phyloP scores from a whole-genome alignment of 2,888 invertebrate genomes.

The Pristionchus mayeri region DNA sequence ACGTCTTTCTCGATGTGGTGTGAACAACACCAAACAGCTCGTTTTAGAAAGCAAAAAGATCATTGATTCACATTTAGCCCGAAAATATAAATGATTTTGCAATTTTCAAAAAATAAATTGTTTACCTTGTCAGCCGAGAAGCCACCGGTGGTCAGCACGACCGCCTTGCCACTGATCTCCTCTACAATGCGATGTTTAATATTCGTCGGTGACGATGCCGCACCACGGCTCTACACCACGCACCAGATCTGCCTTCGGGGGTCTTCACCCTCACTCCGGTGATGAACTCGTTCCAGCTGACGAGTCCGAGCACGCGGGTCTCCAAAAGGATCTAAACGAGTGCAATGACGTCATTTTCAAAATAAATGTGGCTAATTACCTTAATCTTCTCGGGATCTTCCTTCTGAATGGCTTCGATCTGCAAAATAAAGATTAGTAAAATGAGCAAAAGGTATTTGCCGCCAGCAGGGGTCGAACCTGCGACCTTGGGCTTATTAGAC shows the following conservation, averaged over 20 bases:
- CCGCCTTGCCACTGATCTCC: conserved; percentile 69
- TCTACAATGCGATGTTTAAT: conserved; percentile 21
- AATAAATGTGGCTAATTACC: not conserved
- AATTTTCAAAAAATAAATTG: too few relatives aligned
- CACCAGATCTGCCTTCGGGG: conserved; percentile 52
- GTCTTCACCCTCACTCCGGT: conserved; percentile 64
- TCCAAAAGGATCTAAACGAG: not conserved
- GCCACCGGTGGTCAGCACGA: conserved; percentile 75
- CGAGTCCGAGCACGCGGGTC: conserved; percentile 59
- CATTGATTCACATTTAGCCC: too few relatives aligned
- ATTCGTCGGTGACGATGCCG: not conserved
- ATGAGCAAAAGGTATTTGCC: conserved; percentile 26
- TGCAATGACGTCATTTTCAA: not conserved
- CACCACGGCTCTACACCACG: not conserved
- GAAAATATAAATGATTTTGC: too few relatives aligned
- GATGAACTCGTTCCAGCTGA: conserved; percentile 70
- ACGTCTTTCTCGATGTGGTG: too few relatives aligned
- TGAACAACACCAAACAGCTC: too few relatives aligned
- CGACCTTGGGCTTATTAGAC: conserved; percentile 59
- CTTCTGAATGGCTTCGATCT: conserved; percentile 52
- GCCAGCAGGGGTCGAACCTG: conserved; percentile 53
- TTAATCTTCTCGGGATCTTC: conserved; percentile 58
- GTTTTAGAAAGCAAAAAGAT: too few relatives aligned
- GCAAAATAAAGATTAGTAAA: not conserved
- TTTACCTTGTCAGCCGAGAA: conserved; percentile 71